Base-by-base conservation (phyloP, 2,797 vertebrate genomes). In the Zenarchopterus dispar region DNA sequence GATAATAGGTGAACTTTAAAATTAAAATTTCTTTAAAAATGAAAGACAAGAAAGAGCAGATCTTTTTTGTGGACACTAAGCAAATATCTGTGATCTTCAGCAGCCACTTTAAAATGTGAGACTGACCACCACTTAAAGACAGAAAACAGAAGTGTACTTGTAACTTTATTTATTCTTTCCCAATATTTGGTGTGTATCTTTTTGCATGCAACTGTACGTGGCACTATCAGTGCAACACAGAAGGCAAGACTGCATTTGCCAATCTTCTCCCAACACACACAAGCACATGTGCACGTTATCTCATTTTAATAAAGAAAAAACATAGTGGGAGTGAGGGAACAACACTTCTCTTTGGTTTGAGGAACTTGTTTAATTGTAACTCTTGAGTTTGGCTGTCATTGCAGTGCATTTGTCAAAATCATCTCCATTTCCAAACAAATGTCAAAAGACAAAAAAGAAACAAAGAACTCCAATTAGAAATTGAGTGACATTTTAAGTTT, bases 141-240 rank as follows among this genome's bases (percentile, higher is more conserved):
- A 8, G 6, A 10, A 59, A 42, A 4, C 16, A 36, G 18, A 54
- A 24, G 23, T 39, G 26, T 22, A 60, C 19, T 42, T 58, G 7
- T 21, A 49, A 59, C 11, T 26, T 23, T 23, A 56, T 9, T 22
- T 11, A 24, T 21, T 19, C 36, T 57, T 23, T 7, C 16, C 18
- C 8, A 13, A 28, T 18, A 10, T 39, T 56, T 36, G 46, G 33
- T 11, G 18, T 57, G 31, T 33, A 48, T 45, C 3, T 39, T 4
- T 55, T 8, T 50, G 22, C 22, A 13, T 54, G 26, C 11, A 62
- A 64, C 45, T 53, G 57, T 50, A 70, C 52, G 36, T 58, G 71
- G 70, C 44, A 8, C 78, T 81, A 85, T 87, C 80, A 81, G 69
- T 60, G 5, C 56, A 43, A 15, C 11, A 41, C 80, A 85, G 76